Conservation (phyloP, 2,888 invertebrate genomes). For the Orthosia gracilis region DNA sequence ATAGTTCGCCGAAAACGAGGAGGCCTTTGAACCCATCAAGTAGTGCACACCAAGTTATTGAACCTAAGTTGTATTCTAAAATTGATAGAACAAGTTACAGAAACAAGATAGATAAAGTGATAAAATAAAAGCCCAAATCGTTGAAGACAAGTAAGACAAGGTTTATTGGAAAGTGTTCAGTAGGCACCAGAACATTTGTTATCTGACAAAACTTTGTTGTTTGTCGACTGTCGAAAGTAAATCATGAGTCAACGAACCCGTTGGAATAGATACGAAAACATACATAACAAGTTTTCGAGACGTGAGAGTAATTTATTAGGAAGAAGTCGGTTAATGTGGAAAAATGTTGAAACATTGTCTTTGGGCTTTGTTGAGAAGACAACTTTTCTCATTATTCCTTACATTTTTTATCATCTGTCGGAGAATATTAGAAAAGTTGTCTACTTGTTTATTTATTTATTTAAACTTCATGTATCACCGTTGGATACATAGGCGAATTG, state of each 20-base stretch:
- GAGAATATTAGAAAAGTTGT: too few species aligned
- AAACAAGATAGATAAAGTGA: constrained; percentile 6
- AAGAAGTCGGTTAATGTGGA: background rate
- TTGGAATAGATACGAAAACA: background rate
- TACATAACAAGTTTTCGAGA: background rate
- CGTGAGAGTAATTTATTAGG: constrained; percentile 13
- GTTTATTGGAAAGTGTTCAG: constrained; percentile 27
- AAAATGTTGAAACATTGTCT: background rate
- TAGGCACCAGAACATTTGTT: constrained; percentile 38
- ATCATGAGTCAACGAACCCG: constrained; percentile 48
- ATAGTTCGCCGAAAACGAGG: background rate
- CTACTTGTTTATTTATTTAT: too few species aligned
- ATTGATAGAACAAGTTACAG: constrained; percentile 1
- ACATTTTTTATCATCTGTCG: too few species aligned
- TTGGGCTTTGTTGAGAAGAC: background rate
- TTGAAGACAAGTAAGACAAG: constrained; percentile 9
- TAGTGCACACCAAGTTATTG: constrained; percentile 14
- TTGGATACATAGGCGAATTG: background rate
- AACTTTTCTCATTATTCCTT: background rate
- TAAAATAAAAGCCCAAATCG: constrained; percentile 25
- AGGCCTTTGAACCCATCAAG: constrained; percentile 8
- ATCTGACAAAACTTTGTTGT: constrained; percentile 49
- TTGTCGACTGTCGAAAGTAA: constrained; percentile 31
- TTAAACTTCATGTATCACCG: too few species aligned
- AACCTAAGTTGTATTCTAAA: background rate